A percentile compares a stretch with the other conserved stretches of the same genome.
phyloP scores from a whole-genome alignment of 2,797 vertebrate genomes.

The Siniperca obscura region DNA sequence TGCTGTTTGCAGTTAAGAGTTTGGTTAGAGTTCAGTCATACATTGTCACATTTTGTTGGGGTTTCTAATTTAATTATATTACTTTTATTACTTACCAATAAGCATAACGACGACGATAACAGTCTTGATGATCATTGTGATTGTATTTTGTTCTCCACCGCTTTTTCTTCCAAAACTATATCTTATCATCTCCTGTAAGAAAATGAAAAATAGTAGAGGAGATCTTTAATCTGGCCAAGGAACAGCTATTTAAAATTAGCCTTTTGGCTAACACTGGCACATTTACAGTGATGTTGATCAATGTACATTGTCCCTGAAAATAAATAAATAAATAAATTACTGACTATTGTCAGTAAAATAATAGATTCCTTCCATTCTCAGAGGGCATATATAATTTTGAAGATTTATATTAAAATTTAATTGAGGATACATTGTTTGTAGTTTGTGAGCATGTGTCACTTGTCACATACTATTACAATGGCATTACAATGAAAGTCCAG shows the following conservation, averaged over 20 bases:
- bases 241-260: background rate
- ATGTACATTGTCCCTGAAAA: background rate
- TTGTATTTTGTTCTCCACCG: fast-evolving
- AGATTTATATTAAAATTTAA: background rate
- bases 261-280: background rate
- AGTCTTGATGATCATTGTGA: constrained; percentile 27
- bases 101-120: background rate
- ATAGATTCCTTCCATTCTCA: background rate
- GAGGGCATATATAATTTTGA: background rate
- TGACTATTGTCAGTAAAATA: background rate
- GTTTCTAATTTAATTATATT: background rate
- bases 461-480: background rate
- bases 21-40: background rate
- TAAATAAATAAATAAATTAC: no score
- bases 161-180: background rate
- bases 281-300: background rate
- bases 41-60: no score
- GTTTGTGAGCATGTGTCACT: background rate
- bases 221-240: background rate
- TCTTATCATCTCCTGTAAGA: constrained; percentile 18
- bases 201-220: background rate
- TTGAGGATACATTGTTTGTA: background rate
- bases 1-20: constrained; percentile 9
- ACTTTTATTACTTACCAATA: constrained; percentile 19
- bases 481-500: background rate